Percentiles rank a stretch among this genome's conserved stretches.
Conservation (phyloP, 2,888 invertebrate species). For the Dynastes tityus region DNA sequence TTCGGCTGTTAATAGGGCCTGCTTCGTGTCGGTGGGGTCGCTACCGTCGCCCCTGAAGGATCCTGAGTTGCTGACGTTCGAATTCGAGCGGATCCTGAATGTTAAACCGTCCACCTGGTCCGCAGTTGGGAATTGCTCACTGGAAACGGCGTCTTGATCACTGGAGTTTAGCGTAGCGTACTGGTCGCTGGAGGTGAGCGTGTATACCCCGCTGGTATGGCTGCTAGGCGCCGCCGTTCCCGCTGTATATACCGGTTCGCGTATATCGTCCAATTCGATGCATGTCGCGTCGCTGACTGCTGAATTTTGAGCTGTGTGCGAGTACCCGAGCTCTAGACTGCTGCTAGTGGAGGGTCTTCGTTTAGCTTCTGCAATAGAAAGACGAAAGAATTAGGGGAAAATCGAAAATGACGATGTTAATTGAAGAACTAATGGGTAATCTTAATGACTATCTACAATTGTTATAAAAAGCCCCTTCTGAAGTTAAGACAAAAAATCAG, state of each 20-base stretch:
- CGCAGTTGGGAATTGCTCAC: conserved; percentile 56
- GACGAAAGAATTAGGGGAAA: background rate
- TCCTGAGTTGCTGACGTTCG: conserved; percentile 83
- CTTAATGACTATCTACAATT: no score
- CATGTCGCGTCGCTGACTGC: conserved; percentile 83
- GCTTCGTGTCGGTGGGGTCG: conserved; percentile 82
- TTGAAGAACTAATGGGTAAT: background rate
- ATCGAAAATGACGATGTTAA: background rate
- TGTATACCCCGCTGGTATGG: conserved; percentile 90
- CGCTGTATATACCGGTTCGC: conserved; percentile 72
- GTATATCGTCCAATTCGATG: conserved; percentile 77
- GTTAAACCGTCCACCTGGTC: conserved; percentile 70
- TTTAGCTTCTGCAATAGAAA: conserved; percentile 66
- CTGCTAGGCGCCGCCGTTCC: conserved; percentile 82
- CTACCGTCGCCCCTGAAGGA: conserved; percentile 93
- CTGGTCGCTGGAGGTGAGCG: conserved; percentile 69
- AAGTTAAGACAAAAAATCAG: no score
- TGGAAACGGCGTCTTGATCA: conserved; percentile 53
- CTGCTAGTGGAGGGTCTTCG: conserved; percentile 84
- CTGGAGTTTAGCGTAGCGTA: conserved; percentile 56
- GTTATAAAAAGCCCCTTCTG: no score
- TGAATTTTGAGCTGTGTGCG: conserved; percentile 91
- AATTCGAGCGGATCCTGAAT: conserved; percentile 82
- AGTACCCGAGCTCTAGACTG: conserved; percentile 87
- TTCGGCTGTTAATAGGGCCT: conserved; percentile 81